Evolutionary conservation across 2,797 vertebrate genomes (phyloP).

Genomic region (Cercopithecus petaurista): DNA sequence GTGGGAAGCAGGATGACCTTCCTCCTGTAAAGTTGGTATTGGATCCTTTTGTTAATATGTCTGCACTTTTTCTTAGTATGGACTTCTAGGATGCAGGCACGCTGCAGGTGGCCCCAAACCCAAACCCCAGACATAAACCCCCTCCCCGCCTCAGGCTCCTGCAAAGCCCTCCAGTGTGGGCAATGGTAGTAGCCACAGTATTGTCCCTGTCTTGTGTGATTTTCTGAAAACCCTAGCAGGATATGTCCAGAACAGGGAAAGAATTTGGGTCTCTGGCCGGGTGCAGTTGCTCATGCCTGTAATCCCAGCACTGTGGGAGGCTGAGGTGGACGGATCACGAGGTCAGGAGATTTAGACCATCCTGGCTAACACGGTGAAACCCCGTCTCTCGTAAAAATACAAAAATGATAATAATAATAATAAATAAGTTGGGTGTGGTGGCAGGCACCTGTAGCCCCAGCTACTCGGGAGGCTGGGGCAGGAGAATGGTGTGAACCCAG

Average conservation of each 20-base stretch:
- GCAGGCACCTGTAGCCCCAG: too few species aligned
- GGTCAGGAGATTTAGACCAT: too few species aligned
- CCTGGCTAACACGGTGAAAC: too few species aligned
- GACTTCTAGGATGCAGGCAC: not conserved
- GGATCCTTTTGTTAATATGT: not conserved
- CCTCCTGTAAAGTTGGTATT: not conserved
- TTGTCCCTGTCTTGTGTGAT: not conserved
- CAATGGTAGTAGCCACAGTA: not conserved
- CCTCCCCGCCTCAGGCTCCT: not conserved
- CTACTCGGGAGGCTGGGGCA: too few species aligned
- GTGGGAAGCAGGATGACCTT: not conserved
- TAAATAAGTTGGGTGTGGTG: too few species aligned
- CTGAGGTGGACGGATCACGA: too few species aligned
- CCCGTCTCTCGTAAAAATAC: too few species aligned
- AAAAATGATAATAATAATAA: too few species aligned
- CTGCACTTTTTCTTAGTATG: not conserved
- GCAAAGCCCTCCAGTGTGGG: not conserved
- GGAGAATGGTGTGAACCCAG: too few species aligned
- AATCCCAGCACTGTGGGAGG: too few species aligned
- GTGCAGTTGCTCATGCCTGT: too few species aligned
- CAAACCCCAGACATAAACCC: not conserved
- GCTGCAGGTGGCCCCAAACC: not conserved
- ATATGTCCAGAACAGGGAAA: not conserved
- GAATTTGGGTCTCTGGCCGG: not conserved
- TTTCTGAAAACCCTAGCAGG: not conserved